A percentile compares a stretch with the other conserved stretches of the same genome.
phyloP scores from a whole-genome alignment of 2,113 vertebrate genomes.

The Arizona elegans region DNA sequence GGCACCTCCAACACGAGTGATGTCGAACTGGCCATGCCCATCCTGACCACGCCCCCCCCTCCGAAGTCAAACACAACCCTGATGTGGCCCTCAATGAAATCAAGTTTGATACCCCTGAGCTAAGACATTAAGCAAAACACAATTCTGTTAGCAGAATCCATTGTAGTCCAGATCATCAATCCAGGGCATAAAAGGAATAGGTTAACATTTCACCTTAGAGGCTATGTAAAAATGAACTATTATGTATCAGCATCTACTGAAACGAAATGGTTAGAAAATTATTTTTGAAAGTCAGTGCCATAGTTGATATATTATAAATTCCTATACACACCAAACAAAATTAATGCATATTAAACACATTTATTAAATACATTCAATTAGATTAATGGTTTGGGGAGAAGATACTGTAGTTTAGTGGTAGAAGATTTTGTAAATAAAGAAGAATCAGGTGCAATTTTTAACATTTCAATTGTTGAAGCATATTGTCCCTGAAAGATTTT shows the following conservation, averaged over 20 bases:
- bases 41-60: no score
- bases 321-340: not conserved
- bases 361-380: not conserved
- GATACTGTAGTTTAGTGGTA: not conserved
- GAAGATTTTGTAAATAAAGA: not conserved
- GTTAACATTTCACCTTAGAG: not conserved
- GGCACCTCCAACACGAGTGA: no score
- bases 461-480: not conserved
- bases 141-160: not conserved
- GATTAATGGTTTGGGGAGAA: conserved; percentile 12
- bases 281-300: conserved; percentile 16
- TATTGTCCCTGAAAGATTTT: not conserved
- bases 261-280: not conserved
- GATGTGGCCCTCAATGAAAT: no score
- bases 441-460: not conserved
- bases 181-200: not conserved
- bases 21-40: no score
- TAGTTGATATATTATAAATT: not conserved
- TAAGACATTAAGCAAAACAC: not conserved
- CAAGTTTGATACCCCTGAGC: not conserved
- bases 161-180: not conserved
- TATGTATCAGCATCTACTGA: not conserved
- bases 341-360: not conserved
- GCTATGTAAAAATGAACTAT: not conserved
- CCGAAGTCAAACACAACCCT: no score